Conservation (phyloP, 1,140 invertebrate species). For the Calephelis virginiensis region DNA sequence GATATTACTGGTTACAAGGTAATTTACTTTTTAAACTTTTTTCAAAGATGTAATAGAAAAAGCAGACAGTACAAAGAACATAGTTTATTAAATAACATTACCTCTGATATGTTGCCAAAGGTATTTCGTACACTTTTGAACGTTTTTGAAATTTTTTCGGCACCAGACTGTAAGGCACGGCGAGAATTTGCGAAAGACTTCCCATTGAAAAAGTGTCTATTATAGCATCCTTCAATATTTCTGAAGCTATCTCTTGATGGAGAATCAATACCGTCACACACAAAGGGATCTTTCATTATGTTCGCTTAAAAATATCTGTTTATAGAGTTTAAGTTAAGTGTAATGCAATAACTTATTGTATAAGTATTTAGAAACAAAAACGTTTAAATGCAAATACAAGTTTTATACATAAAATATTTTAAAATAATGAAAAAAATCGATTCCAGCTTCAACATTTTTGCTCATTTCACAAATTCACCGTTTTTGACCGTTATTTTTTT, state of each 20-base stretch:
- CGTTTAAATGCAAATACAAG: not conserved
- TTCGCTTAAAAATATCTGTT: not conserved
- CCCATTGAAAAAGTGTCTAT: slow-evolving; percentile 62
- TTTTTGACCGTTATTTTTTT: slow-evolving; percentile 27
- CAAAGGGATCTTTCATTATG: slow-evolving; percentile 71
- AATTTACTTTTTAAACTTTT: too few relatives aligned
- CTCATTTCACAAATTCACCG: slow-evolving; percentile 12
- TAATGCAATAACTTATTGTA: not conserved
- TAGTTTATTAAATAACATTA: slow-evolving; percentile 20
- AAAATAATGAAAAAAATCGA: slow-evolving; percentile 11
- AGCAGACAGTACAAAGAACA: too few relatives aligned
- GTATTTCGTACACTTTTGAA: slow-evolving; percentile 66
- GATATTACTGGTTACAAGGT: too few relatives aligned
- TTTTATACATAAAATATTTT: slow-evolving; percentile 16
- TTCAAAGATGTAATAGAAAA: too few relatives aligned
- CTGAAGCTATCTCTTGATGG: slow-evolving; percentile 57
- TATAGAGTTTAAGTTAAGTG: not conserved
- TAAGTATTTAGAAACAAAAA: not conserved
- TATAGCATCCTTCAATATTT: slow-evolving; percentile 67
- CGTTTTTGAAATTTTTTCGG: slow-evolving; percentile 67
- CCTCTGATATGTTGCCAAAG: slow-evolving; percentile 69
- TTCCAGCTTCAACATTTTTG: not conserved
- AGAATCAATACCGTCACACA: slow-evolving; percentile 63
- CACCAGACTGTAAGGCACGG: slow-evolving; percentile 67
- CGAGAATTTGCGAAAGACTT: slow-evolving; percentile 67